Base-by-base conservation (phyloP, 2,113 vertebrate genomes). In the Pluvialis apricaria region DNA sequence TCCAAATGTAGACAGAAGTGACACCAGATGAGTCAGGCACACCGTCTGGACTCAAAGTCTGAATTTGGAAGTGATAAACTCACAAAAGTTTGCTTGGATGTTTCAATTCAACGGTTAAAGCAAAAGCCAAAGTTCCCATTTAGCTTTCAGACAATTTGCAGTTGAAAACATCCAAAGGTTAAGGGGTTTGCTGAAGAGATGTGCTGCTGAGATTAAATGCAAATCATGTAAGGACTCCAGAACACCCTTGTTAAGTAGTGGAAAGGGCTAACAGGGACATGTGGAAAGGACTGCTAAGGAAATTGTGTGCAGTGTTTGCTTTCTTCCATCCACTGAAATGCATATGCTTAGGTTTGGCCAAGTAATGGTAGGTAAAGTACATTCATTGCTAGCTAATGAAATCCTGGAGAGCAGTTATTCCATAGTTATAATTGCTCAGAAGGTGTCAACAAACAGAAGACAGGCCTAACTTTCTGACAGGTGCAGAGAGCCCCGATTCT, bases 21-120 rank as follows among this genome's bases (percentile, higher is more conserved):
- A 84, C 76, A 95, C 69, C 69, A 92, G 52, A 95, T 96, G 94
- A 97, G 94, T 96, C 96, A 96, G 85, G 82, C 88, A 91, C 24
- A 60, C 88, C 45, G 29, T 96, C 95, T 95, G 95, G 86, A 78
- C 65, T 86, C 76, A 70, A 58, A 88, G 29, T 92, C 76, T 64
- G 51, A 92, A 93, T 96, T 81, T 86, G 82, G 83, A 94, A 93
- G n/a, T 64, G 76, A 88, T 42, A 96, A 92, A 93, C 72, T 88
- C 71, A 78, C 9, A 22, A 70, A 96, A 93, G 80, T 96, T 94
- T 92, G n/a, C 80, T 92, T 83, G 79, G 31, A 75, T 90, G 40
- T 83, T 87, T 95, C 88, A 71, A 49, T 94, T 83, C 80, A 93
- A 86, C 82, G 70, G 71, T 32, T 91, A 72, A 92, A 94, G 51